phyloP scores from a whole-genome alignment of 2,888 invertebrate species.

The Lottia scabra region DNA sequence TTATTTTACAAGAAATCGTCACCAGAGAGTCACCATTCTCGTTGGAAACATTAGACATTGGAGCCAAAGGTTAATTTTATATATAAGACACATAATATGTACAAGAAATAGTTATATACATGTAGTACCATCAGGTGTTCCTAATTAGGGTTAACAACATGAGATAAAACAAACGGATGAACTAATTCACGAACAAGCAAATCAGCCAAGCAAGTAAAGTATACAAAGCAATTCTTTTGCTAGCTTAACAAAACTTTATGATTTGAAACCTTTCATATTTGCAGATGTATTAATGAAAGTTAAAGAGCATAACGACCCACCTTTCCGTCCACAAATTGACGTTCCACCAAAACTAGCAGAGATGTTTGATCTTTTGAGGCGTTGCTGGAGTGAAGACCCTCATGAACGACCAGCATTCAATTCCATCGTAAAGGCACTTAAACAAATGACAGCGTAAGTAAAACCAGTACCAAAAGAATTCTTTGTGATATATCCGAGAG shows the following conservation, averaged over 20 bases:
- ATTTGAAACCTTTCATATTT: neutral
- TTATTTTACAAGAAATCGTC: constrained; percentile 73
- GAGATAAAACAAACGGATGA: no score
- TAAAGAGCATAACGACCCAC: constrained; percentile 65
- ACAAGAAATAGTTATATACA: no score
- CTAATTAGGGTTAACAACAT: no score
- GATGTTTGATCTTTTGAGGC: constrained; percentile 81
- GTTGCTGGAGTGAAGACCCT: constrained; percentile 93
- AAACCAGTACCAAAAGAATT: no score
- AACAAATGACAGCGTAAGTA: constrained; percentile 72
- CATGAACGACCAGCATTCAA: constrained; percentile 89
- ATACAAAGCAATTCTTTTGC: no score
- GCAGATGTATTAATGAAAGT: constrained; percentile 20
- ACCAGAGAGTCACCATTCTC: constrained; percentile 72
- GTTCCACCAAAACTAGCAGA: constrained; percentile 67
- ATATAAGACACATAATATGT: no score
- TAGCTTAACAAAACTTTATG: no score
- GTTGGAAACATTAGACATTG: constrained; percentile 8
- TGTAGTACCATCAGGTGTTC: no score
- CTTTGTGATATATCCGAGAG: no score
- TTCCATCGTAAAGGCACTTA: constrained; percentile 77
- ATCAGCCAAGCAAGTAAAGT: no score
- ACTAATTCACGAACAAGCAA: no score
- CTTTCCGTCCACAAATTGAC: constrained; percentile 75
- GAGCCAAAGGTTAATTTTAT: no score